Conservation (phyloP, 1,140 invertebrate species). For the Diplogasteroides magnus region DNA sequence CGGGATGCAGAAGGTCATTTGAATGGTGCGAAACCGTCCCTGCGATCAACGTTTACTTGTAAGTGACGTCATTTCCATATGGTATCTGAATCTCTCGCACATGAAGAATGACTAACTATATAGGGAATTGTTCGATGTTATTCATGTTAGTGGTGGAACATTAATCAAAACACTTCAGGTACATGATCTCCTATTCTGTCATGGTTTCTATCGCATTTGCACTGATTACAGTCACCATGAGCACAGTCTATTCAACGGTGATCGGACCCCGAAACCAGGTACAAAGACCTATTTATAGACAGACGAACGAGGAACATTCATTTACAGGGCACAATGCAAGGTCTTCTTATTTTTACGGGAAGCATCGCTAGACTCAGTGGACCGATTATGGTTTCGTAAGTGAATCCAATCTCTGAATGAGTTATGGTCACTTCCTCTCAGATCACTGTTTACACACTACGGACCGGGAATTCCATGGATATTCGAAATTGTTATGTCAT, state of each 20-base stretch:
- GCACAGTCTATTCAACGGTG: constrained; percentile 20
- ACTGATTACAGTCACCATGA: constrained; percentile 20
- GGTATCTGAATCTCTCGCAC: too few species aligned
- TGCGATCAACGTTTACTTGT: constrained; percentile 16
- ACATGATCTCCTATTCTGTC: constrained; percentile 14
- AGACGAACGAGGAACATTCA: background rate
- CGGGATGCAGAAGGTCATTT: constrained; percentile 18
- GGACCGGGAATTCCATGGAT: constrained; percentile 8
- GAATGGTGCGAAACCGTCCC: constrained; percentile 20
- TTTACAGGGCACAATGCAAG: constrained; percentile 17
- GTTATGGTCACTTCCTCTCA: background rate
- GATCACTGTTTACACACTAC: background rate
- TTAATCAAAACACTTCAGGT: too few species aligned
- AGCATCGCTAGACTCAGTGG: constrained; percentile 15
- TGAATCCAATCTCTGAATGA: background rate
- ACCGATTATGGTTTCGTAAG: constrained; percentile 12
- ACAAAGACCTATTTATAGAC: background rate
- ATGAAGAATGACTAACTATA: too few species aligned
- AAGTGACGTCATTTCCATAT: background rate
- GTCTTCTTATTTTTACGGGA: constrained; percentile 13
- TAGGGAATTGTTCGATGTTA: too few species aligned
- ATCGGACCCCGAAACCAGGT: constrained; percentile 23
- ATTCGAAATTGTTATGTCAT: constrained; percentile 3
- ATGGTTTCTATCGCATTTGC: constrained; percentile 11
- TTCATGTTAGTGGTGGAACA: too few species aligned